These are phyloP conservation scores for Lordiphosa andalusiaca DNA, from an alignment of 2,888 invertebrate species.

Conservation along the genomic window DNA sequence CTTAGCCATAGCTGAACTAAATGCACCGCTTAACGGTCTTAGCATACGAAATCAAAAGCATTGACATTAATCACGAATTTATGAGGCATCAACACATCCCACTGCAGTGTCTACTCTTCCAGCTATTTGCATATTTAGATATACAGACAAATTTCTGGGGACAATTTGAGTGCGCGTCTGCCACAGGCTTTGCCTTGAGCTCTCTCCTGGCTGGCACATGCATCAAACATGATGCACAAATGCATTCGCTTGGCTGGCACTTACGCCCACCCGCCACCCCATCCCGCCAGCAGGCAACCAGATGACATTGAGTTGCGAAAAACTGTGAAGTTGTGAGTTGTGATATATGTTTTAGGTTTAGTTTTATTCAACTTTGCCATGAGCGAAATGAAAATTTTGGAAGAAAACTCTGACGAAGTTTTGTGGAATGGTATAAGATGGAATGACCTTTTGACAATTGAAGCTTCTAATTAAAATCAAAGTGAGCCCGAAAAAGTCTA, in stretches of 20 bases:
- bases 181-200: slow-evolving; percentile 31
- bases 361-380: no score
- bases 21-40: slow-evolving; percentile 33
- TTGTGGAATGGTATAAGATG: no score
- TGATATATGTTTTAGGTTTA: no score
- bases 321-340: no score
- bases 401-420: no score
- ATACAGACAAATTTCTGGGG: slow-evolving; percentile 32
- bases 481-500: no score
- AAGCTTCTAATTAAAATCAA: no score
- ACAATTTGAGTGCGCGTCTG: slow-evolving; percentile 54
- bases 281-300: no score
- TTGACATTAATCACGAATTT: slow-evolving; percentile 39
- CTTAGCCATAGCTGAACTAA: slow-evolving; percentile 28
- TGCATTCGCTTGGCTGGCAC: slow-evolving; percentile 29
- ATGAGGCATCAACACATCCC: slow-evolving; percentile 27
- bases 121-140: slow-evolving; percentile 36
- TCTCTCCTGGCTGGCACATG: slow-evolving; percentile 38
- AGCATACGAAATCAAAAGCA: slow-evolving; percentile 32
- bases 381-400: no score
- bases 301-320: no score
- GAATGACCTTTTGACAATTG: no score
- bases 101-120: slow-evolving; percentile 3
- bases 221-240: slow-evolving; percentile 43
- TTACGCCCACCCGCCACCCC: neutral